Percentiles rank a stretch among this genome's conserved stretches.
Evolutionary conservation across 2,797 vertebrate species (phyloP).

Genomic region (Sciurus vulgaris): DNA sequence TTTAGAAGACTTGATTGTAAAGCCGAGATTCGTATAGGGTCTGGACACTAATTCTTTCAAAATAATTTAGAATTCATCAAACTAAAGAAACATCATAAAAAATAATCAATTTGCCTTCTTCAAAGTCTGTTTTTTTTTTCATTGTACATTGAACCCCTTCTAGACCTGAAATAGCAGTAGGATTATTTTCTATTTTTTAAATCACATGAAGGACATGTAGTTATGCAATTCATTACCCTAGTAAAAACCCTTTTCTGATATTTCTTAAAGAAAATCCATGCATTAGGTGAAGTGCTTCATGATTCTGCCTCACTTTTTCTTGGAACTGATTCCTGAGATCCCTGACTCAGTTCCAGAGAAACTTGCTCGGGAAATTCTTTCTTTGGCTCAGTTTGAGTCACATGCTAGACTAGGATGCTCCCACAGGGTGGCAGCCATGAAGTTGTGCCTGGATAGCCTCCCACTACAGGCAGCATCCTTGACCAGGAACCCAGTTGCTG

Average conservation of each 20-base stretch:
- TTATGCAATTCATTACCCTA: neutral
- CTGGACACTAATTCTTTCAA: slow-evolving; percentile 1
- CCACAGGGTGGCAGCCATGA: too few relatives aligned
- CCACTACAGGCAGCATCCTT: neutral
- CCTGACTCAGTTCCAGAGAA: neutral
- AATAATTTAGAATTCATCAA: slow-evolving; percentile 34
- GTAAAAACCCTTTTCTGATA: neutral
- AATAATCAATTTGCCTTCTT: neutral
- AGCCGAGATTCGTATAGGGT: neutral
- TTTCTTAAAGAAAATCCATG: neutral
- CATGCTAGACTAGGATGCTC: too few relatives aligned
- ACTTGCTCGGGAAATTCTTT: neutral
- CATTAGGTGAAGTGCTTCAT: neutral
- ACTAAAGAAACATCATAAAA: neutral
- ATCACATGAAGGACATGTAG: neutral
- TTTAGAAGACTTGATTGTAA: neutral
- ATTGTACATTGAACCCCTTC: neutral
- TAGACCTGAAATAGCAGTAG: neutral
- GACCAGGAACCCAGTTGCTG: neutral
- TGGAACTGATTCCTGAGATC: neutral
- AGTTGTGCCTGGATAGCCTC: neutral
- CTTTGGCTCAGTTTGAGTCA: neutral
- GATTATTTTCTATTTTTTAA: neutral
- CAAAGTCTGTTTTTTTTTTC: neutral
- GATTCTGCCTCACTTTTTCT: neutral